These are phyloP conservation scores for Eupithecia pulchellata DNA, from an alignment of 2,888 invertebrate species.

Conservation along the genomic window DNA sequence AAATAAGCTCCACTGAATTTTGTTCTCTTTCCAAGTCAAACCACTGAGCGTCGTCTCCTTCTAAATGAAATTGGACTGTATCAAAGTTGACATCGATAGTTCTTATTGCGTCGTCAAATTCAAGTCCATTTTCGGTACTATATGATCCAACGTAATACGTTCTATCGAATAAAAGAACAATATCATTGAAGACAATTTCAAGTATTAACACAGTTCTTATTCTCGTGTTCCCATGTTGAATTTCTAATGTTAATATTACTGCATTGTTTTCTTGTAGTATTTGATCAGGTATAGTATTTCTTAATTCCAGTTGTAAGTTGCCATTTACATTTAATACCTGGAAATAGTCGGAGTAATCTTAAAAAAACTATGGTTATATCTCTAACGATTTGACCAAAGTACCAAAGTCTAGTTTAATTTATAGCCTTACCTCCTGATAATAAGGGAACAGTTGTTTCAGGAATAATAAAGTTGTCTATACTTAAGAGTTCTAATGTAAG, in stretches of 20 bases:
- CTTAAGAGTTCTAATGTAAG: conserved; percentile 43
- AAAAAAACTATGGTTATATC: conserved; percentile 44
- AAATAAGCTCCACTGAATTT: conserved; percentile 37
- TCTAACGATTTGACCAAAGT: neutral
- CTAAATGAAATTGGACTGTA: conserved; percentile 34
- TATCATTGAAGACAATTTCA: conserved; percentile 22
- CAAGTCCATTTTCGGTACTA: conserved; percentile 27
- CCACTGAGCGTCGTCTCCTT: conserved; percentile 41
- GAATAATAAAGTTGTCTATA: conserved; percentile 42
- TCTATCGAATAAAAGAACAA: conserved; percentile 32
- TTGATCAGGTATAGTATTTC: conserved; percentile 39
- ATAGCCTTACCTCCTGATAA: conserved; percentile 50
- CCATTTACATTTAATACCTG: conserved; percentile 44
- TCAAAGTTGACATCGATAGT: conserved; percentile 34
- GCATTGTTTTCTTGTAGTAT: conserved; percentile 42
- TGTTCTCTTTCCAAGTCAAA: conserved; percentile 32
- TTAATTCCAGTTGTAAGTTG: conserved; percentile 41
- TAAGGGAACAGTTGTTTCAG: conserved; percentile 37
- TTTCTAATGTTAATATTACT: conserved; percentile 49
- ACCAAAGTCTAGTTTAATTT: neutral
- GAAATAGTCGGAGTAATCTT: conserved; percentile 52
- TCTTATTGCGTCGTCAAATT: conserved; percentile 35
- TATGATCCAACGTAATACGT: conserved; percentile 41
- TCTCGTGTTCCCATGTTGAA: conserved; percentile 34
- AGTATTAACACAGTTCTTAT: conserved; percentile 36